Evolutionary conservation across 2,888 invertebrate species (phyloP), one percentile per base, ranked within the genome.

Genomic region (Acronicta leporina): DNA sequence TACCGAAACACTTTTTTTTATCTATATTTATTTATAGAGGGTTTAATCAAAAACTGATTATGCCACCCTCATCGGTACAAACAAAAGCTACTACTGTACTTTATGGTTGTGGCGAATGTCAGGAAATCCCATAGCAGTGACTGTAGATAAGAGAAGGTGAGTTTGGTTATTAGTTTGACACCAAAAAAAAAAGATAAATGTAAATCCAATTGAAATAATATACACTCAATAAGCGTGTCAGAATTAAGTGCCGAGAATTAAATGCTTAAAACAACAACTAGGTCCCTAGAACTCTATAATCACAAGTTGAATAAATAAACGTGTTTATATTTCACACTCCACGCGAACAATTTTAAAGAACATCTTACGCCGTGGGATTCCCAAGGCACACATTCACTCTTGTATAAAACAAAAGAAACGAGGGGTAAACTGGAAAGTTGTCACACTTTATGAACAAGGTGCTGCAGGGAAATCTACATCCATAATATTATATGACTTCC

Each of bases 391-490:
- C 79, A 76, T 79, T 68, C 68, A 61, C 68, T 79, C 64, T 68
- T 65, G 66, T 71, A 66, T 66, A 52, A 73, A 64, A 77, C 79
- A 79, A 77, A 76, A 77, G 79, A 76, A 76, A 63, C 64, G 63
- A 73, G 62, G 61, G 63, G 64, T 53, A 61, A 71, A 68, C 77
- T 68, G 53, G 71, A 68, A 79, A 68, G 74, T 79, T 73, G 79
- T 68, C 71, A 73, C 79, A 68, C 63, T 69, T 72, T 78, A 75
- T 78, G 72, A 72, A 78, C 62, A 66, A 68, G 56, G 58, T 63
- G 59, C 63, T 77, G 55, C 44, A 50, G 64, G 61, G 53, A 64
- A 68, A 76, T 62, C 63, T 62, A 62, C 63, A 62, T 54, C 27
- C 43, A 68, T 61, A 59, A 33, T 11, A 33, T 33, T 11, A 33